Percentiles rank a stretch among this genome's conserved stretches.
Conservation (phyloP, 2,888 invertebrate species). For the Abrostola triplasia region DNA sequence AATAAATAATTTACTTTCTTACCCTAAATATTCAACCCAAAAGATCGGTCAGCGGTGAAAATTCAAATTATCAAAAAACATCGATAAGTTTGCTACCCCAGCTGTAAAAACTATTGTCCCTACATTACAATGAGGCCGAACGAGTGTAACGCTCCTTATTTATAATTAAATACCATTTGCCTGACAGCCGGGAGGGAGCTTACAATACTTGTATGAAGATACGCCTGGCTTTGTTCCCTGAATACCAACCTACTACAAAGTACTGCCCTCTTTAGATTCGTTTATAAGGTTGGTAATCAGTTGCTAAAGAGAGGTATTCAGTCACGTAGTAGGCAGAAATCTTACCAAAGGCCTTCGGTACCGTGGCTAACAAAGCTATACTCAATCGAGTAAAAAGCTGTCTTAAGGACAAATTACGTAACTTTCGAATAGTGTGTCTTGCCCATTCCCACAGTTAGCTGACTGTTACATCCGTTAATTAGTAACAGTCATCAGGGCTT, state of each 20-base stretch:
- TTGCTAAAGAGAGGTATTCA: too few species aligned
- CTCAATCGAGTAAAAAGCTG: neutral
- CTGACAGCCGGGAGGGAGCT: conserved; percentile 42
- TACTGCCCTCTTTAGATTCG: conserved; percentile 7
- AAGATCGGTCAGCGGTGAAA: too few species aligned
- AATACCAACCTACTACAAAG: conserved; percentile 6
- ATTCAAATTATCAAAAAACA: neutral
- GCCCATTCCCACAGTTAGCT: too few species aligned
- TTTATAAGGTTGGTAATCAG: conserved; percentile 9
- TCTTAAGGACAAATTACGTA: too few species aligned
- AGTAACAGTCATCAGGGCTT: too few species aligned
- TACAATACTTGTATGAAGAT: conserved; percentile 35
- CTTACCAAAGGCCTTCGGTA: too few species aligned
- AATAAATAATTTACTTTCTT: too few species aligned
- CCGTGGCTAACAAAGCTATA: too few species aligned
- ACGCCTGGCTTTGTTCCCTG: conserved; percentile 21
- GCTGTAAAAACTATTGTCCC: conserved; percentile 46
- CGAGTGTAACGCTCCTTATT: conserved; percentile 50
- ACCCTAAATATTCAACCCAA: too few species aligned
- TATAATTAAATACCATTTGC: conserved; percentile 57
- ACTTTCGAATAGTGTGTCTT: too few species aligned
- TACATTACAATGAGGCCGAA: conserved; percentile 50
- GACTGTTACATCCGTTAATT: too few species aligned
- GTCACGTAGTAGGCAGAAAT: too few species aligned
- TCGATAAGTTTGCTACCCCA: conserved; percentile 35